A percentile compares a stretch with the other conserved stretches of the same genome.
phyloP scores from a whole-genome alignment of 2,113 vertebrate species.

The Chloropsis hardwickii region DNA sequence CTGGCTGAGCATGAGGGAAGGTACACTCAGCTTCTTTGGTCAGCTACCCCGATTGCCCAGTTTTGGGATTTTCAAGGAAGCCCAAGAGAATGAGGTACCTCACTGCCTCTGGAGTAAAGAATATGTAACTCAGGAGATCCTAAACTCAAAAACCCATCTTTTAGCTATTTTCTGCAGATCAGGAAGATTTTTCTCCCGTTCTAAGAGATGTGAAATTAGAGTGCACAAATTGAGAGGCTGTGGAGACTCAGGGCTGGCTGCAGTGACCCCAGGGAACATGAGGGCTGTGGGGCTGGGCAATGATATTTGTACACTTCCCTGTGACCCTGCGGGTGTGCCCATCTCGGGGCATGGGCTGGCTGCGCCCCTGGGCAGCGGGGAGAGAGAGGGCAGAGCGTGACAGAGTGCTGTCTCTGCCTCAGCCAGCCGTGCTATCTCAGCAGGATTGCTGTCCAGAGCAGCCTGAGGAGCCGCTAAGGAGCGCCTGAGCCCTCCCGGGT shows the following conservation, averaged over 20 bases:
- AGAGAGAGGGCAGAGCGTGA: not conserved
- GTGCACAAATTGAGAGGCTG: not conserved
- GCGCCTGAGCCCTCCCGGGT: fast-evolving
- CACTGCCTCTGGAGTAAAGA: not conserved
- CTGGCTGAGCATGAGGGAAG: not conserved
- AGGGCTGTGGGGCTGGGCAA: not conserved
- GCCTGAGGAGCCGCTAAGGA: fast-evolving
- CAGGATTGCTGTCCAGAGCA: fast-evolving
- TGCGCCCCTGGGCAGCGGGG: not conserved
- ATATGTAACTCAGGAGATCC: fast-evolving
- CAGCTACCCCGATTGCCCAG: fast-evolving
- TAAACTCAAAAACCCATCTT: fast-evolving
- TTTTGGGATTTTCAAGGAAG: not conserved
- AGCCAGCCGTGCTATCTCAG: not conserved
- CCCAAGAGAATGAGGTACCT: not conserved
- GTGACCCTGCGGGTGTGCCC: not conserved
- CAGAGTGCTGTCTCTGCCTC: fast-evolving
- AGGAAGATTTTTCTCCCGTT: not conserved
- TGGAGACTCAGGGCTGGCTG: not conserved
- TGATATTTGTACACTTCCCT: fast-evolving
- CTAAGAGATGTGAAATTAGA: not conserved
- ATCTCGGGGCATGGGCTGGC: not conserved
- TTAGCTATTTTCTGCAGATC: not conserved
- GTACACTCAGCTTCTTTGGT: not conserved
- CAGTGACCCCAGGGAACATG: fast-evolving